phyloP scores from a whole-genome alignment of 2,888 invertebrate genomes.

The Glyphotaelius pellucidus region DNA sequence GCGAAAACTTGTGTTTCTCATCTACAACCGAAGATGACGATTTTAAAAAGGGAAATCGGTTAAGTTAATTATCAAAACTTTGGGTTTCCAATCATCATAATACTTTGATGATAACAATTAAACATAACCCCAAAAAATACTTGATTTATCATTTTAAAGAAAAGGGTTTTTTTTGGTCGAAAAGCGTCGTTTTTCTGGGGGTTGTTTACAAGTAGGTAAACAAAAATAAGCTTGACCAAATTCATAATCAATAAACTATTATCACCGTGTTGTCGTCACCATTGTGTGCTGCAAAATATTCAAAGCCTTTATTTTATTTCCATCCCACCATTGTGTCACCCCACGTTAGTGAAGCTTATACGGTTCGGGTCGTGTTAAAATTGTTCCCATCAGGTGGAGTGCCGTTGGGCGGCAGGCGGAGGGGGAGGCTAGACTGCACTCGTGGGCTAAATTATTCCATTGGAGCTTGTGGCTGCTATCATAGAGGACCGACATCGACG shows the following conservation, averaged over 20 bases:
- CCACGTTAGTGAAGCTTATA: not conserved
- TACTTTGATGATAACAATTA: no score
- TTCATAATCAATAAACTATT: not conserved
- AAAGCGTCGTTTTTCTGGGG: not conserved
- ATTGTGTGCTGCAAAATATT: not conserved
- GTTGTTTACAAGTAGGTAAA: not conserved
- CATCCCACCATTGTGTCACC: constrained; percentile 27
- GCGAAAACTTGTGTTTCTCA: not conserved
- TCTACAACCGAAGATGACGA: not conserved
- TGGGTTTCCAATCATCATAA: not conserved
- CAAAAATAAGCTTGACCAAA: not conserved
- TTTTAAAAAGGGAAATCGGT: not conserved
- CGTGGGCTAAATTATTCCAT: constrained; percentile 9
- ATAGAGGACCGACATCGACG: not conserved
- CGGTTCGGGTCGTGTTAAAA: constrained; percentile 47
- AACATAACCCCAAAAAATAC: no score
- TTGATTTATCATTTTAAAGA: no score
- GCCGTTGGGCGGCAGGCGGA: constrained; percentile 3
- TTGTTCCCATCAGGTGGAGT: constrained; percentile 45
- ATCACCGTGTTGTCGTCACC: not conserved
- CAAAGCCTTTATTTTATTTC: not conserved
- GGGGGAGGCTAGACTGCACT: constrained; percentile 18
- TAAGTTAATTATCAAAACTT: not conserved
- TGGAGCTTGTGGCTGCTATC: not conserved
- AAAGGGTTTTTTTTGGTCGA: no score